Evolutionary conservation across 1,140 invertebrate species (phyloP).

Genomic region (Gryon sp.): DNA sequence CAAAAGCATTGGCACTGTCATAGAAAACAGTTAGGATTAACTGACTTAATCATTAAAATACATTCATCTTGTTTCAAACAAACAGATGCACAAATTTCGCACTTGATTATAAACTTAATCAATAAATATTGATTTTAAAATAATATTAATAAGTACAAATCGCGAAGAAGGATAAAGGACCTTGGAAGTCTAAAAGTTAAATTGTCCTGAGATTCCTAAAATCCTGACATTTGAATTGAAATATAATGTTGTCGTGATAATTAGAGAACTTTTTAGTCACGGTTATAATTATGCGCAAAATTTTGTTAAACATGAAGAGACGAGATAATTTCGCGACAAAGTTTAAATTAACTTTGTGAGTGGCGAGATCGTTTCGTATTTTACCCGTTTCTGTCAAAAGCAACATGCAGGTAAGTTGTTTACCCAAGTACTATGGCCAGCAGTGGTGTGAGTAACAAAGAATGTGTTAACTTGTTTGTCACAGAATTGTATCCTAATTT

Average conservation of each 20-base stretch:
- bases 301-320: conserved; percentile 7
- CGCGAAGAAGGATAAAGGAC: too few species aligned
- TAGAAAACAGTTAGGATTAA: too few species aligned
- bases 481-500: conserved; percentile 10
- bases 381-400: conserved; percentile 24
- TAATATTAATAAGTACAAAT: too few species aligned
- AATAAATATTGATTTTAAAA: too few species aligned
- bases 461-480: conserved; percentile 22
- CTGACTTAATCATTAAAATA: too few species aligned
- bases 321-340: conserved; percentile 27
- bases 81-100: too few species aligned
- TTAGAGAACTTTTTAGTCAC: background rate
- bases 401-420: conserved; percentile 45
- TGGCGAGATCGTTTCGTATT: conserved; percentile 8
- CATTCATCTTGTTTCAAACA: too few species aligned
- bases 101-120: too few species aligned
- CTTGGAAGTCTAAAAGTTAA: too few species aligned
- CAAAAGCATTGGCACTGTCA: conserved; percentile 5
- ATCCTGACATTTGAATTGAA: too few species aligned
- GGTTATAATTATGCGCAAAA: conserved; percentile 4
- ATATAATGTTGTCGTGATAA: too few species aligned
- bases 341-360: conserved; percentile 31
- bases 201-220: too few species aligned
- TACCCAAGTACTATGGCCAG: conserved; percentile 13
- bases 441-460: conserved; percentile 13